phyloP scores from a whole-genome alignment of 2,797 vertebrate species.

The Ctenochaetus hawaiiensis region DNA sequence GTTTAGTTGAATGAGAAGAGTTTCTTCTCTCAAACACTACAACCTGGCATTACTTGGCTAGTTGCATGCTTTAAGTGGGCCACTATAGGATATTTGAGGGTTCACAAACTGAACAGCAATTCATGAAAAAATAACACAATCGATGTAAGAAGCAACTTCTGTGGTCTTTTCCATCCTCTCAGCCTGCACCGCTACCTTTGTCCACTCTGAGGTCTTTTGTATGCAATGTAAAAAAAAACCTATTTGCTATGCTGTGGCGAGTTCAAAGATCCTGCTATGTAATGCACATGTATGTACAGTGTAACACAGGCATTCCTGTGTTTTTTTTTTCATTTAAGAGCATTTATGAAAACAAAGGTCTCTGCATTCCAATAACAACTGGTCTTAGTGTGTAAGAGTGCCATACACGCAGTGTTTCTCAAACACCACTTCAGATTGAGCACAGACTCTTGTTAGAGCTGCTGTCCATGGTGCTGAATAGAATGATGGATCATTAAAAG shows the following conservation, averaged over 20 bases:
- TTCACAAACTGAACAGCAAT: neutral
- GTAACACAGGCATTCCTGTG: neutral
- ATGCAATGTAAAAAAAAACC: neutral
- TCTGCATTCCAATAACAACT: neutral
- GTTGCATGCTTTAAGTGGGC: neutral
- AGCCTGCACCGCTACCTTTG: neutral
- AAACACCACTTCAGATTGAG: neutral
- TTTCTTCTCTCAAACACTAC: neutral
- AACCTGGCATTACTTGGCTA: neutral
- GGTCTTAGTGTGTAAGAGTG: neutral
- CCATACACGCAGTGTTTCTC: neutral
- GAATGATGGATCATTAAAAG: neutral
- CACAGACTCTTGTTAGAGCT: neutral
- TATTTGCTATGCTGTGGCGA: too few species aligned
- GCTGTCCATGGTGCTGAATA: conserved; percentile 42
- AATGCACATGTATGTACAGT: neutral
- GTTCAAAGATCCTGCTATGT: neutral
- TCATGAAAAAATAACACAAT: neutral
- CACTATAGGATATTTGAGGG: neutral
- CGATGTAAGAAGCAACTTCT: neutral
- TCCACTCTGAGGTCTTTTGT: neutral
- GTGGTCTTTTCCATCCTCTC: neutral
- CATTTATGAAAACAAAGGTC: neutral
- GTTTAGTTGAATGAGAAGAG: neutral
- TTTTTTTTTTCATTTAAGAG: neutral